phyloP scores from a whole-genome alignment of 1,140 invertebrate genomes.

The Tetranychus urticae region DNA sequence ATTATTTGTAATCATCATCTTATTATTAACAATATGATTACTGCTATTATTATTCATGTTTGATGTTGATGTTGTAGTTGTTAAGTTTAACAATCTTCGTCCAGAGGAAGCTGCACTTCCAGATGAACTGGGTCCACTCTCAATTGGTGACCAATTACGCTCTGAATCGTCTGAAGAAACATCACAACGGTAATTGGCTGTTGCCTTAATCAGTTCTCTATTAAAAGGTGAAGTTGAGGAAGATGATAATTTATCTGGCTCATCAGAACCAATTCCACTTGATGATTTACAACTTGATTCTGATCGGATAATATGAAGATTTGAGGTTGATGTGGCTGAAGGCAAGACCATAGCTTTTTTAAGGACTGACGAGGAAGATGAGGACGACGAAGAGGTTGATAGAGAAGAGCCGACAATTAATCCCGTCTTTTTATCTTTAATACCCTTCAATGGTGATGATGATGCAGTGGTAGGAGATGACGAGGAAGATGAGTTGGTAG shows the following conservation, averaged over 20 bases:
- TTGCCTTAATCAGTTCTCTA: neutral
- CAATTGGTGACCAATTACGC: neutral
- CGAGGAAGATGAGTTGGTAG: neutral
- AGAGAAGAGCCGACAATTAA: neutral
- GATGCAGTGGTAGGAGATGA: neutral
- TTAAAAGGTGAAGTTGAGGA: neutral
- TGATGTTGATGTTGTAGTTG: neutral
- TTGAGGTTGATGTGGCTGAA: neutral
- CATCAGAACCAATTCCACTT: slow-evolving; percentile 61
- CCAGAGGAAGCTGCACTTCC: neutral
- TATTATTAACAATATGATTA: no score
- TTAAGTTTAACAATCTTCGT: neutral
- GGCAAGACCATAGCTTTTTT: neutral
- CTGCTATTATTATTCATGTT: no score
- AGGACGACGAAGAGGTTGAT: neutral
- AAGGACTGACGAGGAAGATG: neutral
- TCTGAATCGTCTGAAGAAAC: neutral
- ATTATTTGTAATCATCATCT: neutral
- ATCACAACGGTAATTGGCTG: neutral
- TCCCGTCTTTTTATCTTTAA: neutral
- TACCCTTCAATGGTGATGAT: neutral
- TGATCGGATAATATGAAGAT: neutral
- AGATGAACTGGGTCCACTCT: neutral
- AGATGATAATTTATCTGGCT: slow-evolving; percentile 25
- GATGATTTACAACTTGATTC: slow-evolving; percentile 21